Base-by-base conservation (phyloP, 2,113 vertebrate species). In the Falcunculus frontatus region DNA sequence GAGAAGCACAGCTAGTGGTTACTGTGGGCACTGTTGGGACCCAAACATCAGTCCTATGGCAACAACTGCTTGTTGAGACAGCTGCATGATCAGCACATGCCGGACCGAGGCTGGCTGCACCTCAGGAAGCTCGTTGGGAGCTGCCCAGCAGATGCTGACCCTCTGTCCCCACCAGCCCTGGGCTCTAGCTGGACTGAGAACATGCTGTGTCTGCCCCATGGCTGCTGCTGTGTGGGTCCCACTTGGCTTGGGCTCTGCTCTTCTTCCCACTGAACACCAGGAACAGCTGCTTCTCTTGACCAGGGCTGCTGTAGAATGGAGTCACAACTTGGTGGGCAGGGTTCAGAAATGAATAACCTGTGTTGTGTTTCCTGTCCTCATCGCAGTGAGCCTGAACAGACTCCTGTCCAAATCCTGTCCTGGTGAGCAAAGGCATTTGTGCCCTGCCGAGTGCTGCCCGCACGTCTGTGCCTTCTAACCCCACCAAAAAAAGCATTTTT, bases 51-150 rank as follows among this genome's bases (percentile, higher is more conserved):
- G 50, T 27, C 26, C 56, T 35, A 2, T 1, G 5, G 64, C 21
- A 74, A 0, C 3, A 2, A 3, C 35, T 39, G 35, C 3, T 0
- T 11, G 12, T 9, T n/a, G 49, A 26, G 69, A n/a, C 17, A 14
- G 22, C 19, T 10, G 4, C 0, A 0, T 37, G 1, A 1, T 41
- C 35, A 41, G 55, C 7, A 5, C 27, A 11, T 30, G 16, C 11
- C 0, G 0, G 18, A 4, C 18, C 0, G 0, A 33, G 35, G 18
- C 37, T 4, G 1, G 49, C 39, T 83, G 62, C 37, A 2, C 4
- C 11, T 52, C 50, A 20, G 57, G 37, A 60, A 16, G 55, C 35
- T 56, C 10, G 3, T 0, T 35, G 79, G 63, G 79, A 63, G 56
- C 79, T 22, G 21, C 56, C 22, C 63, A 84, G 41, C 72, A 77